A percentile compares a stretch with the other conserved stretches of the same genome.
These are phyloP conservation scores for Nanorana parkeri DNA, from an alignment of 2,113 vertebrate genomes.

Conservation along the genomic window DNA sequence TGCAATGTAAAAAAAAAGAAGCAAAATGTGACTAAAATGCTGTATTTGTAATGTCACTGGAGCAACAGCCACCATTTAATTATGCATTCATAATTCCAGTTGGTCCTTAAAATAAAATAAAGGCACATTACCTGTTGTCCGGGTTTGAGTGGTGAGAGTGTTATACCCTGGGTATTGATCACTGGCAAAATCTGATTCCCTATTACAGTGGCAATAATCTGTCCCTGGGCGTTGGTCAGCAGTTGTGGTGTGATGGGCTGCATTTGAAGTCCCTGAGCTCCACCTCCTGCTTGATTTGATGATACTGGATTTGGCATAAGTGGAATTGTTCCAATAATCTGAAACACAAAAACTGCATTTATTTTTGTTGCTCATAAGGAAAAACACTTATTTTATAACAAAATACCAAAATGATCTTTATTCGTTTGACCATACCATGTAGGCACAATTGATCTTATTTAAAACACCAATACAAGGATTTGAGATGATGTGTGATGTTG, in stretches of 20 bases:
- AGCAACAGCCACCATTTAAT: too few relatives aligned
- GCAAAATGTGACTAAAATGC: too few relatives aligned
- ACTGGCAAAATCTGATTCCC: slow-evolving; percentile 99
- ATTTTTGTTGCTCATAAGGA: background rate
- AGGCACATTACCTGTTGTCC: slow-evolving; percentile 89
- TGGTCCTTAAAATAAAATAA: too few relatives aligned
- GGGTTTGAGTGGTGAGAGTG: slow-evolving; percentile 95
- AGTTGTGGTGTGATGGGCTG: slow-evolving; percentile 98
- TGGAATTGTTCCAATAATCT: slow-evolving; percentile 99
- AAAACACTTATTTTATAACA: background rate
- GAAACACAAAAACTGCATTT: slow-evolving; percentile 67
- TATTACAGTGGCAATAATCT: slow-evolving; percentile 98
- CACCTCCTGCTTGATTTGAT: slow-evolving; percentile 83
- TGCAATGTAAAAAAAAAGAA: too few relatives aligned
- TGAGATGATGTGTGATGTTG: too few relatives aligned
- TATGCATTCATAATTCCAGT: too few relatives aligned
- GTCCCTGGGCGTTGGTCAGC: slow-evolving; percentile 97
- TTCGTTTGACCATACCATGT: background rate
- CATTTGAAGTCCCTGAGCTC: slow-evolving; percentile 93
- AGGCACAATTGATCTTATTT: too few relatives aligned
- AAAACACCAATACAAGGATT: too few relatives aligned
- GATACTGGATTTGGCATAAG: slow-evolving; percentile 94
- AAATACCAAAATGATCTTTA: background rate
- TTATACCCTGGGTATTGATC: slow-evolving; percentile 99
- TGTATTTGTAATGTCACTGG: too few relatives aligned